phyloP scores from a whole-genome alignment of 2,113 vertebrate species.

The Orientallactaga bullata region DNA sequence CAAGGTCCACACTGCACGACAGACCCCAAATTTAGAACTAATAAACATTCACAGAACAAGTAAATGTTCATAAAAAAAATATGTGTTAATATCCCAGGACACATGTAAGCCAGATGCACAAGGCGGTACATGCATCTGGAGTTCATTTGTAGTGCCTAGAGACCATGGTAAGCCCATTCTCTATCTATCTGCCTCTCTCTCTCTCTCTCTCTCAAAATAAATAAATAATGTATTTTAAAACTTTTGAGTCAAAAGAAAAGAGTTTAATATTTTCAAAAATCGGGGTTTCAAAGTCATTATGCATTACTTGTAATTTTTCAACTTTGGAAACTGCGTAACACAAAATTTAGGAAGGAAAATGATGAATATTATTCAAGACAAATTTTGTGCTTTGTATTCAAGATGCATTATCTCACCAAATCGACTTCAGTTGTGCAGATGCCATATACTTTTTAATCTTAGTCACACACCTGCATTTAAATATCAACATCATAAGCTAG shows the following conservation, averaged over 20 bases:
- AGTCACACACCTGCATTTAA: not conserved
- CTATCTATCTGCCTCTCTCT: no score
- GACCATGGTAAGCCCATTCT: no score
- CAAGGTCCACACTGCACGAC: not conserved
- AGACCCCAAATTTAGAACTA: not conserved
- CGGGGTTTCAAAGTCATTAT: not conserved
- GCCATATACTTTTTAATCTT: not conserved
- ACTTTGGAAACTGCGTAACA: not conserved
- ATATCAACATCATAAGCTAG: not conserved
- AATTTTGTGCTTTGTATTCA: not conserved
- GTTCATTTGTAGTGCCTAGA: no score
- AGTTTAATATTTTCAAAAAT: not conserved
- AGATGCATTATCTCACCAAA: not conserved
- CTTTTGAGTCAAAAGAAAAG: not conserved
- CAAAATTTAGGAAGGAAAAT: not conserved
- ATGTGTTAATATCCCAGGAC: no score
- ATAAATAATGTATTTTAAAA: not conserved
- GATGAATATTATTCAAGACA: not conserved
- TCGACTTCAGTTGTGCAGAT: not conserved
- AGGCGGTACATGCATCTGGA: no score
- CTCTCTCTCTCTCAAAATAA: no score
- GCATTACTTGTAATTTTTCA: not conserved
- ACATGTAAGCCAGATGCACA: no score
- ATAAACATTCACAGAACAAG: not conserved
- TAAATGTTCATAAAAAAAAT: not conserved